phyloP scores from a whole-genome alignment of 2,888 invertebrate species.

The Furcula furcula region DNA sequence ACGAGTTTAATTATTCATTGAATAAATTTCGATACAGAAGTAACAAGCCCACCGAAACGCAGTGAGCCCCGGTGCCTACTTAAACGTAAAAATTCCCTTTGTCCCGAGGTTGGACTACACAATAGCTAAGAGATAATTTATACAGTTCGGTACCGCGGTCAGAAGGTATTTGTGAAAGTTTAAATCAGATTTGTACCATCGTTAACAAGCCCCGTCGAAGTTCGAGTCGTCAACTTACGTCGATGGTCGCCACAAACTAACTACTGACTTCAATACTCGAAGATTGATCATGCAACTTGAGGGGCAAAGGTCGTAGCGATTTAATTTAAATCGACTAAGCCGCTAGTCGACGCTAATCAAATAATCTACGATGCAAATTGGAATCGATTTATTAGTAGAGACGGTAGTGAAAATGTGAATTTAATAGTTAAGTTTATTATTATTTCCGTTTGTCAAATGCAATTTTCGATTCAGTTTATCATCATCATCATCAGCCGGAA shows the following conservation, averaged over 20 bases:
- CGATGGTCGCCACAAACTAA: slow-evolving; percentile 14
- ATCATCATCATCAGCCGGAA: too few relatives aligned
- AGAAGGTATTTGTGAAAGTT: slow-evolving; percentile 17
- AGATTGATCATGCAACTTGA: slow-evolving; percentile 1
- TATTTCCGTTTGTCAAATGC: too few relatives aligned
- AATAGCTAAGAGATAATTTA: slow-evolving; percentile 2
- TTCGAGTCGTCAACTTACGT: slow-evolving; percentile 6
- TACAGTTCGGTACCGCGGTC: not conserved
- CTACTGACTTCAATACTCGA: slow-evolving; percentile 6
- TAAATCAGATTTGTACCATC: slow-evolving; percentile 25
- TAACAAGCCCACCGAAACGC: not conserved
- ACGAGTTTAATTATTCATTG: too few relatives aligned
- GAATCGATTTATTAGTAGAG: slow-evolving; percentile 1
- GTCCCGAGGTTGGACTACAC: not conserved
- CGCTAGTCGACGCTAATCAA: slow-evolving; percentile 1
- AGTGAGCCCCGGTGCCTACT: not conserved
- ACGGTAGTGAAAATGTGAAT: not conserved
- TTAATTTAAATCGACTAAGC: not conserved
- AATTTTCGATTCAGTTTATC: too few relatives aligned
- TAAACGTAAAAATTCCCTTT: not conserved
- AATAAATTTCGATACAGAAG: not conserved
- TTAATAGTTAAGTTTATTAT: too few relatives aligned
- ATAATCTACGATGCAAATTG: slow-evolving; percentile 1
- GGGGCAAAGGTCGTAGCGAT: not conserved
- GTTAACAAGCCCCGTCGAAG: slow-evolving; percentile 18